phyloP scores from a whole-genome alignment of 2,113 vertebrate species.

The Tangachromis dhanisi region DNA sequence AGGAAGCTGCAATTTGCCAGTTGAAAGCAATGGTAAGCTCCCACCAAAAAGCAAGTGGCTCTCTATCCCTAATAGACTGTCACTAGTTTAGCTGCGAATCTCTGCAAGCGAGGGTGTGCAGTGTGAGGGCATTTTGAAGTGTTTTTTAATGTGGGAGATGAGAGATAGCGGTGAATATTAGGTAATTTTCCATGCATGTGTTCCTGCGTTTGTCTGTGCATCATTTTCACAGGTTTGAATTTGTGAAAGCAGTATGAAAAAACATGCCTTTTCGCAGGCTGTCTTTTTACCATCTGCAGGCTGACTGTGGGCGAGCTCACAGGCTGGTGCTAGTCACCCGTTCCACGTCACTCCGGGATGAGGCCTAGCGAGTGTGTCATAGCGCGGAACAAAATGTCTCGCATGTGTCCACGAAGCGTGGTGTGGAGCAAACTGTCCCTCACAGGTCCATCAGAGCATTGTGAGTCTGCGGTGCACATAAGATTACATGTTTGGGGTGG shows the following conservation, averaged over 20 bases:
- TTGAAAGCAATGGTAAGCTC: conserved; percentile 52
- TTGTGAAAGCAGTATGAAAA: conserved; percentile 23
- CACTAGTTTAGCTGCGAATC: conserved; percentile 47
- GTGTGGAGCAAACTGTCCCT: conserved; percentile 45
- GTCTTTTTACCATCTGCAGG: conserved; percentile 51
- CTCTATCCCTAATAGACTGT: conserved; percentile 51
- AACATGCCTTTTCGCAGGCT: conserved; percentile 42
- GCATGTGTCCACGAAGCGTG: conserved; percentile 3
- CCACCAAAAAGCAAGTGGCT: conserved; percentile 36
- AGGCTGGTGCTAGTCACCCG: conserved; percentile 50
- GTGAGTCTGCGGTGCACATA: neutral
- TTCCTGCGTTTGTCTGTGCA: neutral
- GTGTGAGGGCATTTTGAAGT: conserved; percentile 39
- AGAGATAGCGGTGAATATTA: neutral
- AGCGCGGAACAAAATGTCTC: conserved; percentile 40
- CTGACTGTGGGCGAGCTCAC: conserved; percentile 49
- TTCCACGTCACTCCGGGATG: conserved; percentile 31
- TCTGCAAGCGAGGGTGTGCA: conserved; percentile 17
- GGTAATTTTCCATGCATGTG: neutral
- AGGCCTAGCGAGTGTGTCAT: conserved; percentile 27
- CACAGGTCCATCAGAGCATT: conserved; percentile 15
- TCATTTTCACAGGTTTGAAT: conserved; percentile 41
- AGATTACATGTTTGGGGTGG: neutral
- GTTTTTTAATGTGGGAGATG: conserved; percentile 28
- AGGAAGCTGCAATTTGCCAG: conserved; percentile 67